Conservation (phyloP, 92 coral and sea anemone species). For the Montipora capitata region DNA sequence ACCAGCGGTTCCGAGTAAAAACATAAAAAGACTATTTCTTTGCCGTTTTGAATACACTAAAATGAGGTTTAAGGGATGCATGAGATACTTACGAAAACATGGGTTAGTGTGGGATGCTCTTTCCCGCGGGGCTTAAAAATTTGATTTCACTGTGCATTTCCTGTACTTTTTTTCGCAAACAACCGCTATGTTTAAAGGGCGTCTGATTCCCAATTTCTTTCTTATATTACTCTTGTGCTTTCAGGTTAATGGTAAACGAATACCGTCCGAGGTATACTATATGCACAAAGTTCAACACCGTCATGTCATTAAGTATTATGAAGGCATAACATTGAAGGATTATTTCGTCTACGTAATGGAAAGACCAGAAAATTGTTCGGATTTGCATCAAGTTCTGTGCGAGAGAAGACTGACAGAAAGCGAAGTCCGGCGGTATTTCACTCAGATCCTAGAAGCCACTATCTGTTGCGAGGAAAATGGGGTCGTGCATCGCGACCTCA, state of each 20-base stretch:
- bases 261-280: neutral
- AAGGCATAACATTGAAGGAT: neutral
- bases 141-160: no score
- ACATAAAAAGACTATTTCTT: no score
- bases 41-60: no score
- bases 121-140: no score
- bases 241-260: neutral
- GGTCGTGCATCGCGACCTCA: slow-evolving; percentile 5
- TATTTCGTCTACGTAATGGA: neutral
- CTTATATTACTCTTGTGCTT: neutral
- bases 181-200: no score
- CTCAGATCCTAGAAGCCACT: neutral
- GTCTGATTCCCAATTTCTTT: no score
- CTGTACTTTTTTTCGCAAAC: no score
- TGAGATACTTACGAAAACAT: no score
- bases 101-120: no score
- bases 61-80: no score
- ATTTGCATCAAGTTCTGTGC: neutral
- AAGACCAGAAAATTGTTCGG: neutral
- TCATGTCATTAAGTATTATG: neutral
- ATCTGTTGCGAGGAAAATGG: slow-evolving; percentile 1
- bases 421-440: neutral
- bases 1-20: no score
- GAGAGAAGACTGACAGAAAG: neutral
- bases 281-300: neutral